Evolutionary conservation across 2,797 vertebrate species (phyloP).

Genomic region (Hydrocynus forskahlii): DNA sequence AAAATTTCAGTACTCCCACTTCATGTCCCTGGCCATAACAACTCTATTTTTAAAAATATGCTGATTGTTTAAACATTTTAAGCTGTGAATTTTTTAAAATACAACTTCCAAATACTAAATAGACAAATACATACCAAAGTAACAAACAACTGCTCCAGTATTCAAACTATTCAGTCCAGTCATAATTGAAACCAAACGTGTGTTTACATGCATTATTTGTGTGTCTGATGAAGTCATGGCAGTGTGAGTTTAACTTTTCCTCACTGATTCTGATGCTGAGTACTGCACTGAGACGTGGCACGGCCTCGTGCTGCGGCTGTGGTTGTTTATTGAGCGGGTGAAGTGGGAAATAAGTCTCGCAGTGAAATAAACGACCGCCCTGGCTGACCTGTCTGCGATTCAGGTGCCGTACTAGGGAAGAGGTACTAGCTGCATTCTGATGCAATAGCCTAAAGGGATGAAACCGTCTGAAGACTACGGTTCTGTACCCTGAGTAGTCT

Average conservation of each 20-base stretch:
- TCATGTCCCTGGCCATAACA: no score
- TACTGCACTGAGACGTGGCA: background rate
- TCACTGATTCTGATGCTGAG: background rate
- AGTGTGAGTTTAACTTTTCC: background rate
- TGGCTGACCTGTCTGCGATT: conserved; percentile 11
- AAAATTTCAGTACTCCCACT: no score
- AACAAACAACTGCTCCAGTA: no score
- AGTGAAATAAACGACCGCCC: conserved; percentile 10
- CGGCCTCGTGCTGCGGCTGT: background rate
- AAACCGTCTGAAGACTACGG: background rate
- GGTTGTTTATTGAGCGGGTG: background rate
- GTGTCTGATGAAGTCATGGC: no score
- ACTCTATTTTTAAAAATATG: no score
- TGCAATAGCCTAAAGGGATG: conserved; percentile 21
- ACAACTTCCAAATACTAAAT: no score
- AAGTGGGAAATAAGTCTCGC: background rate
- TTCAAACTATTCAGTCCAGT: no score
- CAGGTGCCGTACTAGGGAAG: conserved; percentile 3
- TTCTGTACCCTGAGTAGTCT: background rate
- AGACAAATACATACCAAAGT: no score
- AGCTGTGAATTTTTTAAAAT: no score
- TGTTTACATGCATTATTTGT: no score
- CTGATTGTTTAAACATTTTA: no score
- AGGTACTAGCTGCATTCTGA: background rate
- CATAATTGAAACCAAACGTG: no score